phyloP scores from a whole-genome alignment of 1,140 invertebrate species.

The Monomorium pharaonis region DNA sequence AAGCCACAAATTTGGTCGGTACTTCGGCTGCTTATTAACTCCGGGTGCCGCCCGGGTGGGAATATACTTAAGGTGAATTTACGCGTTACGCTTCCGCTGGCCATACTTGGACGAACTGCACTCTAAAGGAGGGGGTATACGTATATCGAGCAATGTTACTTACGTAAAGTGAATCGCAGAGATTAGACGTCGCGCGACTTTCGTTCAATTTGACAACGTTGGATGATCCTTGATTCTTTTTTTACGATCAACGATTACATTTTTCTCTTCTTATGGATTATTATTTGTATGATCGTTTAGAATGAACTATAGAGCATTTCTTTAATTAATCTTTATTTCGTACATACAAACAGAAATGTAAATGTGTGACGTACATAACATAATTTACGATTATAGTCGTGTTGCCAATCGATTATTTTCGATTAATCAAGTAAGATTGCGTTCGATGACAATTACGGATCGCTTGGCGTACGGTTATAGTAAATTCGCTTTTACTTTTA shows the following conservation, averaged over 20 bases:
- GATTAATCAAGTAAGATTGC: background rate
- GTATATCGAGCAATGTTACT: background rate
- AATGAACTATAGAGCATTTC: background rate
- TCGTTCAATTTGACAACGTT: background rate
- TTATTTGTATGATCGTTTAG: background rate
- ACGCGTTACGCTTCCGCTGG: conserved; percentile 3
- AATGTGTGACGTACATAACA: background rate
- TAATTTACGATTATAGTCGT: background rate
- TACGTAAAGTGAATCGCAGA: background rate
- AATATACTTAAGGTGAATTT: conserved; percentile 49
- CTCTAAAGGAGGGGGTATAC: background rate
- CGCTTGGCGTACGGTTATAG: background rate
- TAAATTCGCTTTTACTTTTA: conserved; percentile 16
- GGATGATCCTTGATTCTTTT: background rate
- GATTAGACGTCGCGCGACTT: background rate
- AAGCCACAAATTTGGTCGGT: conserved; percentile 54
- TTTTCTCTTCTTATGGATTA: background rate
- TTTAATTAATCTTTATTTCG: background rate
- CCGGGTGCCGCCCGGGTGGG: conserved; percentile 21
- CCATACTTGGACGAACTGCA: background rate
- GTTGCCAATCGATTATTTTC: background rate
- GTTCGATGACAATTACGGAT: background rate
- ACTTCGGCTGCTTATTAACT: conserved; percentile 54
- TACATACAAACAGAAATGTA: background rate
- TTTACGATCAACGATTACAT: background rate